Percentiles rank a stretch among this genome's conserved stretches.
phyloP scores from a whole-genome alignment of 2,888 invertebrate species.

The Alloscopus bannaensis region DNA sequence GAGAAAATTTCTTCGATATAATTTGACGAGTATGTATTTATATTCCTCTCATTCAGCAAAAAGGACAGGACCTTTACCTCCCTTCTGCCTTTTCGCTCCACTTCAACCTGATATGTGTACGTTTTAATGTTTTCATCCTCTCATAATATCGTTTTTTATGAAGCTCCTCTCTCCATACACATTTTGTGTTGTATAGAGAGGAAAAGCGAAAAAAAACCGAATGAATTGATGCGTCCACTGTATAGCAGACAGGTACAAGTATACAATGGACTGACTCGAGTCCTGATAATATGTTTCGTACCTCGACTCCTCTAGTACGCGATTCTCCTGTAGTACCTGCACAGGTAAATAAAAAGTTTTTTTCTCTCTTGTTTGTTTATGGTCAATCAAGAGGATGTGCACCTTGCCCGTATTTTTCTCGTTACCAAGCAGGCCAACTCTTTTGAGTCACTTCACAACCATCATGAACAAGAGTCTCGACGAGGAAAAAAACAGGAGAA shows the following conservation, averaged over 20 bases:
- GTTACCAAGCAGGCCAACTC: constrained; percentile 24
- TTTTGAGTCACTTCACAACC: too few species aligned
- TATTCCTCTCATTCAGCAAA: background rate
- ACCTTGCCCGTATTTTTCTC: constrained; percentile 33
- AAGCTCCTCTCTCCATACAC: background rate
- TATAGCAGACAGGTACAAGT: too few species aligned
- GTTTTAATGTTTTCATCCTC: constrained; percentile 10
- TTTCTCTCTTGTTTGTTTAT: constrained; percentile 49
- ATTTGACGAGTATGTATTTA: too few species aligned
- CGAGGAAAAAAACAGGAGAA: too few species aligned
- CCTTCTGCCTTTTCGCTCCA: constrained; percentile 53
- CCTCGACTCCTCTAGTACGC: too few species aligned
- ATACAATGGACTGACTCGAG: too few species aligned
- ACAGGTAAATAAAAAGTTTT: constrained; percentile 53
- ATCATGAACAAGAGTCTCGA: too few species aligned
- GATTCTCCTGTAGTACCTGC: constrained; percentile 23
- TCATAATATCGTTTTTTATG: constrained; percentile 5
- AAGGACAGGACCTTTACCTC: constrained; percentile 44
- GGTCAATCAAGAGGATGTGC: constrained; percentile 60
- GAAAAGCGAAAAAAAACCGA: background rate
- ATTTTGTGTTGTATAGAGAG: too few species aligned
- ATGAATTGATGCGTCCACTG: too few species aligned
- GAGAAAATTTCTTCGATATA: constrained; percentile 40
- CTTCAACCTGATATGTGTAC: constrained; percentile 28
- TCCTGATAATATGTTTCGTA: too few species aligned